These are phyloP conservation scores for Tympanoctomys barrerae DNA, from an alignment of 2,797 vertebrate species.

Conservation along the genomic window DNA sequence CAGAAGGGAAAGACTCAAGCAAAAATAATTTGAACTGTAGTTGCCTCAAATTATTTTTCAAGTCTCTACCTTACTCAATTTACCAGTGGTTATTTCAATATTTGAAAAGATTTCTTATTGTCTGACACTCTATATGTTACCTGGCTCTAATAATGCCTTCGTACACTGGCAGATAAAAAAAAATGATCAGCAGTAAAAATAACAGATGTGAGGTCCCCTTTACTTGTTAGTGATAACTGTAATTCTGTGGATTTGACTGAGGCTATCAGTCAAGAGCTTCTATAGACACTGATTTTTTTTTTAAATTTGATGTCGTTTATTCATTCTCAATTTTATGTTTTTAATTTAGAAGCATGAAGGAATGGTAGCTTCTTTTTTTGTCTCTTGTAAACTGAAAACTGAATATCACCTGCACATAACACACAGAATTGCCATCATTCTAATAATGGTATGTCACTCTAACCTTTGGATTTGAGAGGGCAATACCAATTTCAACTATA, in stretches of 20 bases:
- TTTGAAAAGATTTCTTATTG: conserved; percentile 31
- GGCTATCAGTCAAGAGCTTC: conserved; percentile 47
- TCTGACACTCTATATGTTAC: conserved; percentile 19
- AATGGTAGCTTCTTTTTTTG: conserved; percentile 33
- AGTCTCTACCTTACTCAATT: conserved; percentile 41
- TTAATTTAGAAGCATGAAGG: conserved; percentile 38
- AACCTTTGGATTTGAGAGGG: conserved; percentile 42
- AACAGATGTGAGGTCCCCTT: conserved; percentile 47
- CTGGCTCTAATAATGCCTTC: conserved; percentile 18
- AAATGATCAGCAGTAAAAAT: conserved; percentile 10
- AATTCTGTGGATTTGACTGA: conserved; percentile 33
- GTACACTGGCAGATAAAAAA: background rate
- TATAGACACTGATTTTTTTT: background rate
- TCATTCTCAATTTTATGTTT: conserved; percentile 23
- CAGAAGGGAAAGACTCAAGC: background rate
- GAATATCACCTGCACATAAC: background rate
- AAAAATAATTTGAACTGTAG: background rate
- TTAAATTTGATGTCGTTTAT: conserved; percentile 17
- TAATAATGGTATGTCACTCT: background rate
- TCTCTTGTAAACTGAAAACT: conserved; percentile 57
- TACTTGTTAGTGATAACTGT: conserved; percentile 11
- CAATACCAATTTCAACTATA: conserved; percentile 63
- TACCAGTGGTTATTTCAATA: background rate
- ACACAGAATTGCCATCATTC: background rate
- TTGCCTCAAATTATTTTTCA: background rate